A percentile compares a stretch with the other conserved stretches of the same genome.
Evolutionary conservation across 2,797 vertebrate species (phyloP).

Genomic region (Liasis olivaceus): DNA sequence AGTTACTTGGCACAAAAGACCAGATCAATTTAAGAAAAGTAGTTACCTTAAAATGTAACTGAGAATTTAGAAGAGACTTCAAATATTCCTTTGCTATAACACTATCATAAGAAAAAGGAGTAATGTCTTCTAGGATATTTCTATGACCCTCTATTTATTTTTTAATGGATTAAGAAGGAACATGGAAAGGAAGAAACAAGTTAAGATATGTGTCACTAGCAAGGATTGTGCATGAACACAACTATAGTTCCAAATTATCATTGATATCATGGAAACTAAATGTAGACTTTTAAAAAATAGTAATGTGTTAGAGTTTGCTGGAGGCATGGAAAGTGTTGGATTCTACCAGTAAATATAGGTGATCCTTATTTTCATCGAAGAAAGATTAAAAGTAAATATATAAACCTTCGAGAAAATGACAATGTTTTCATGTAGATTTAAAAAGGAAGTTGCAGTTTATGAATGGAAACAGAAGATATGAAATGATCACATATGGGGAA

Average conservation of each 20-base stretch:
- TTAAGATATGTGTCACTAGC: too few species aligned
- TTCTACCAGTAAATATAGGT: background rate
- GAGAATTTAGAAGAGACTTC: background rate
- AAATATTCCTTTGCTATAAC: background rate
- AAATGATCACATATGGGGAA: background rate
- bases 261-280: background rate
- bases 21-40: background rate
- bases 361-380: background rate
- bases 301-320: background rate
- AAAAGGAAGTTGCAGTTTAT: background rate
- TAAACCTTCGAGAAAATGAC: background rate
- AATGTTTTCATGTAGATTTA: background rate
- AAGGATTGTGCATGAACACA: too few species aligned
- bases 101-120: background rate
- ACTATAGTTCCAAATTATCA: background rate
- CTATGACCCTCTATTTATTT: background rate
- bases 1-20: background rate
- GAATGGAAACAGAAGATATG: background rate
- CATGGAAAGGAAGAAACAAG: background rate
- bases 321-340: background rate
- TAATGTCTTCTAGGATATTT: background rate
- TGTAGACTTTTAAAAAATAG: background rate
- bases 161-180: background rate
- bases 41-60: background rate
- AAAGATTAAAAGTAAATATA: background rate